Base-by-base conservation (phyloP, 2,797 vertebrate genomes). In the Phylloscopus collybita region DNA sequence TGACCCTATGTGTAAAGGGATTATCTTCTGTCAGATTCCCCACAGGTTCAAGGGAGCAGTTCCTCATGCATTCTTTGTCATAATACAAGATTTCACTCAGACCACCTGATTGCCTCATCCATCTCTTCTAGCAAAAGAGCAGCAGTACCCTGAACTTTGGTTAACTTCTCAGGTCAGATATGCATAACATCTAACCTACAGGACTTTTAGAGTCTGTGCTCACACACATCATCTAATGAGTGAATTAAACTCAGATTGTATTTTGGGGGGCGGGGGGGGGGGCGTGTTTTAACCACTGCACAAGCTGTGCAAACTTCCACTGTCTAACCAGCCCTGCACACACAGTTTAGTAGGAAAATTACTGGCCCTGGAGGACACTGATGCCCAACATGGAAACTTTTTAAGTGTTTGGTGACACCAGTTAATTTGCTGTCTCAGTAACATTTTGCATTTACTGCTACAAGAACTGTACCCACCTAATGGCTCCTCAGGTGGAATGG, bases 1-100 rank as follows among this genome's bases (percentile, higher is more conserved):
- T 92, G 92, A 94, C 92, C 90, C 36, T 80, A 17, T 80, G 40
- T 62, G 40, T 95, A 96, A 94, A 94, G 65, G 85, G 56, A 95
- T 92, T 91, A 90, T 65, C 86, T 80, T 88, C 73, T 74, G 61
- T 38, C 42, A 70, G 78, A 95, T 66, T 73, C 70, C 67, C 50
- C 21, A 0, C 0, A 0, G 74, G 80, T 90, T 95, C 74, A 94
- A 90, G 61, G 36, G 65, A 93, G 83, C 74, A 85, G 82, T 27
- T 86, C 54, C 51, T 96, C 9, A 0, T 59, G 71, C 29, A 15
- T 83, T 89, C 82, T 92, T 93, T 92, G 74, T 92, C 80, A 74
- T 87, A 90, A 94, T 51, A 95, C 26, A 78, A 76, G 80, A 75
- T 93, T 94, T 92, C 32, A 26, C 88, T 91, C 87, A 74, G 90